Evolutionary conservation across 2,113 vertebrate species (phyloP).

Genomic region (Neodontobutis hainanensis): DNA sequence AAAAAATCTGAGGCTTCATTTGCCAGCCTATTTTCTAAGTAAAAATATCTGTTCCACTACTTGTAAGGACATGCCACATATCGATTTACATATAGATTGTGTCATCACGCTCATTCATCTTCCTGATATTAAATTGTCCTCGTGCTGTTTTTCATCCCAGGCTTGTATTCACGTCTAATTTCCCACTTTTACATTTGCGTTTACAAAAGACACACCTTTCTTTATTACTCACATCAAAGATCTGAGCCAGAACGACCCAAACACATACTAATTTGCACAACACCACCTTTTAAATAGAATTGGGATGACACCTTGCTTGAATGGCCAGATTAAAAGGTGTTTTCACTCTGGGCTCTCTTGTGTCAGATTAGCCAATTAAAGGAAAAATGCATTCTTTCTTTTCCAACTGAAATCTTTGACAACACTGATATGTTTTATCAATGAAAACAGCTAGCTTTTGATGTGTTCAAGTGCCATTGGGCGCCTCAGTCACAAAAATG

Average conservation of each 20-base stretch:
- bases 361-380: background rate
- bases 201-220: background rate
- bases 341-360: background rate
- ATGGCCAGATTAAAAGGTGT: conserved; percentile 6
- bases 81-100: conserved; percentile 26
- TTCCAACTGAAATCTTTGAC: background rate
- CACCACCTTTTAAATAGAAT: background rate
- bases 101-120: background rate
- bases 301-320: conserved; percentile 1
- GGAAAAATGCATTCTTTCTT: background rate
- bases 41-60: background rate
- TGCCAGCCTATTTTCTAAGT: background rate
- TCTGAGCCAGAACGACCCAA: background rate
- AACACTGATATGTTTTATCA: background rate
- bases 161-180: background rate
- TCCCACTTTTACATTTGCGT: background rate
- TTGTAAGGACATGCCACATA: background rate
- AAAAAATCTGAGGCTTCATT: background rate
- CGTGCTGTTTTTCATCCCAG: background rate
- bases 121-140: background rate
- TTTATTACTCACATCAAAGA: background rate
- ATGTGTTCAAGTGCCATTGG: background rate
- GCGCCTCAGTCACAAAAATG: no score
- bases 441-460: background rate
- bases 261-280: background rate